A percentile compares a stretch with the other conserved stretches of the same genome.
Conservation (phyloP, 2,888 invertebrate species). For the Parascotia fuliginaria region DNA sequence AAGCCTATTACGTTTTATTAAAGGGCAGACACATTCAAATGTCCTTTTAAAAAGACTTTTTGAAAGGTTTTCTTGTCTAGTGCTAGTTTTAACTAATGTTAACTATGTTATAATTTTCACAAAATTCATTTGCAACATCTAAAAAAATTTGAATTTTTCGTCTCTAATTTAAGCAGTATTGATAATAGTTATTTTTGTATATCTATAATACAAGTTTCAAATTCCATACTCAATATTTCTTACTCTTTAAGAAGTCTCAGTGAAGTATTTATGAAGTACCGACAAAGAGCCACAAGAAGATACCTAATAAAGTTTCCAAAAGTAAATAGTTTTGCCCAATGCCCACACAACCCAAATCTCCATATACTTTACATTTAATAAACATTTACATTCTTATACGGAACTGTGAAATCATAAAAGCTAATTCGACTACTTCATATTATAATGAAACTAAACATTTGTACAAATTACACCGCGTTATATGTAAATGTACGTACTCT, state of each 20-base stretch:
- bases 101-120: too few relatives aligned
- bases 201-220: not conserved
- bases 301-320: not conserved
- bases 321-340: slow-evolving; percentile 3
- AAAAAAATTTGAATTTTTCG: too few relatives aligned
- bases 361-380: slow-evolving; percentile 3
- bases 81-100: too few relatives aligned
- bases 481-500: slow-evolving; percentile 65
- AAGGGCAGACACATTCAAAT: too few relatives aligned
- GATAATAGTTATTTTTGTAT: too few relatives aligned
- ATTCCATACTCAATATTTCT: not conserved
- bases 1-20: too few relatives aligned
- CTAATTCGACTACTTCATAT: slow-evolving; percentile 32
- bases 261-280: not conserved
- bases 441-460: slow-evolving; percentile 50
- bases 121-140: too few relatives aligned
- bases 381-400: slow-evolving; percentile 8
- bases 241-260: too few relatives aligned
- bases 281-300: not conserved
- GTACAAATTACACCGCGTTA: slow-evolving; percentile 65
- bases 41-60: too few relatives aligned
- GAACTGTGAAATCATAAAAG: slow-evolving; percentile 18
- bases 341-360: slow-evolving; percentile 4
- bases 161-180: too few relatives aligned
- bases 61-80: too few relatives aligned